Base-by-base conservation (phyloP, 2,113 vertebrate genomes). In the Chelonoidis abingdonii region DNA sequence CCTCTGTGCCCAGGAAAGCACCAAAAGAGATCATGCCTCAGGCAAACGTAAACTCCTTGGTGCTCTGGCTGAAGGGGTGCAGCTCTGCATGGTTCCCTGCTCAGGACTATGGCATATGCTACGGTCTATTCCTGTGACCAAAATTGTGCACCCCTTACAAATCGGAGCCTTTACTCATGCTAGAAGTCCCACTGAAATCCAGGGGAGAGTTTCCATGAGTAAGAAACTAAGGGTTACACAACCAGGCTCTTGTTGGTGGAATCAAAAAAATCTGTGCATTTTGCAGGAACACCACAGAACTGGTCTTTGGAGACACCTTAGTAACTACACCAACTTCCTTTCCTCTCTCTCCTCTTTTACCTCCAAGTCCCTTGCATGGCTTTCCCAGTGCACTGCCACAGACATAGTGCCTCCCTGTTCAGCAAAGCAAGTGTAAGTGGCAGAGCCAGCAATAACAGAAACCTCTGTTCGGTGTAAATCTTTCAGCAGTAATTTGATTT, bases 371-470 rank as follows among this genome's bases (percentile, higher is more conserved):
- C 83, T 47, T 27, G 57, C 65, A 6, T 3, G 8, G 65, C 35
- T 10, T 52, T 29, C n/a, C 25, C 59, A 6, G 41, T 88, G 19
- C 53, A 7, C 53, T 89, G 6, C 31, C 6, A 4, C 50, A 14
- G 75, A 53, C 4, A 0, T 8, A 21, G 7, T 57, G 47, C 5
- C 57, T 82, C 19, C 10, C 6, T 57, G 35, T n/a, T 5, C 24
- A 5, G 38, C 9, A 91, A 19, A 79, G 53, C 44, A 65, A 49
- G 13, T 56, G 5, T 82, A 22, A 62, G 79, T 16, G 52, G 5
- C 59, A 54, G 87, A 92, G 21, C 44, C 44, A 38, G 22, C 25
- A 44, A 57, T 47, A 78, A 27, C 3, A 13, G 54, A 75, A 69
- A 65, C 29, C n/a, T 82, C 85, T 47, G 54, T 78, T 54, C 12